phyloP scores from a whole-genome alignment of 2,113 vertebrate genomes.

The Mustelus asterias region DNA sequence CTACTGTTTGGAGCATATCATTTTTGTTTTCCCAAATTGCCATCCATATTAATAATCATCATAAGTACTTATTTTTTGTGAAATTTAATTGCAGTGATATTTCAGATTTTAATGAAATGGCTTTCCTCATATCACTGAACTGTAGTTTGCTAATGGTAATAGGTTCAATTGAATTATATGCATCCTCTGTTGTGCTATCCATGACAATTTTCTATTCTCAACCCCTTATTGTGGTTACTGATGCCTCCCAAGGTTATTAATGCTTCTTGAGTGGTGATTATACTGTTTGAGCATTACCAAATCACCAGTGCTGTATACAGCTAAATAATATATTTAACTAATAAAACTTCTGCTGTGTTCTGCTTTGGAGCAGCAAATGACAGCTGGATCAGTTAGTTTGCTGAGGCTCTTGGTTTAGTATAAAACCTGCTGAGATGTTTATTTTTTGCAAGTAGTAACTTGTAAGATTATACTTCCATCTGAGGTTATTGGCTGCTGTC shows the following conservation, averaged over 20 bases:
- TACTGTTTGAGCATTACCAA: not conserved
- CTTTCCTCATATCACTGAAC: not conserved
- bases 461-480: not conserved
- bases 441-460: not conserved
- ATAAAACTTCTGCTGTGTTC: not conserved
- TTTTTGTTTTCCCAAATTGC: not conserved
- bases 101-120: not conserved
- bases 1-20: not conserved
- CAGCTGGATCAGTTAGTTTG: not conserved
- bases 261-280: no score
- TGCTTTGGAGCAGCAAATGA: not conserved
- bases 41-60: not conserved
- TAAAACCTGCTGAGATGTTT: not conserved
- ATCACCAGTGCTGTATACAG: not conserved
- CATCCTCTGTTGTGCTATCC: not conserved
- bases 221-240: not conserved
- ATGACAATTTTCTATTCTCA: not conserved
- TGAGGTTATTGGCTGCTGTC: not conserved
- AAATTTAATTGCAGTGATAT: not conserved
- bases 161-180: not conserved
- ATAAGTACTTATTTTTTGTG: not conserved
- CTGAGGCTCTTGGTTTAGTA: not conserved
- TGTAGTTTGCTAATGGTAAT: not conserved
- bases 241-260: not conserved
- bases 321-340: not conserved